phyloP scores from a whole-genome alignment of 2,797 vertebrate species.

The Ibycter americanus region DNA sequence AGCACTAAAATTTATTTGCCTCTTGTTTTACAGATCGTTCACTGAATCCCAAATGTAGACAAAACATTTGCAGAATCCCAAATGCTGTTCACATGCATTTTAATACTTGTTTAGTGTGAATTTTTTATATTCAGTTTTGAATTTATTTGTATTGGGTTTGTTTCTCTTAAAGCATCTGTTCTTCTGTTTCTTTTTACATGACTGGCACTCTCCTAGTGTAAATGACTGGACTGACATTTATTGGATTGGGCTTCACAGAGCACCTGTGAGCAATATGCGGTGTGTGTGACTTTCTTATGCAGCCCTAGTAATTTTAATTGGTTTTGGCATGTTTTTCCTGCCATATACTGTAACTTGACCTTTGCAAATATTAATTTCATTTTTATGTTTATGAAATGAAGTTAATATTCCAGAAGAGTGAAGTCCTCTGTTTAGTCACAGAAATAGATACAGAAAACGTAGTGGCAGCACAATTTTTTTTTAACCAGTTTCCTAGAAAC shows the following conservation, averaged over 20 bases:
- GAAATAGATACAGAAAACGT: not conserved
- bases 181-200: conserved; percentile 43
- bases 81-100: not conserved
- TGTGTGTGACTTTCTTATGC: conserved; percentile 14
- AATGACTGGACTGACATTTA: conserved; percentile 56
- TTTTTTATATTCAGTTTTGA: conserved; percentile 27
- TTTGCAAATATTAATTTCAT: conserved; percentile 34
- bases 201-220: conserved; percentile 19
- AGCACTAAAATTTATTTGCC: not conserved
- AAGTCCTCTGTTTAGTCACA: not conserved
- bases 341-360: conserved; percentile 41
- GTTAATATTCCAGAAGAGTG: conserved; percentile 30
- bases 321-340: conserved; percentile 48
- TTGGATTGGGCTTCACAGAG: conserved; percentile 43
- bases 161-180: conserved; percentile 58
- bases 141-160: conserved; percentile 52
- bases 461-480: not conserved
- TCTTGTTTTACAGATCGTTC: conserved; percentile 4
- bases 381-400: conserved; percentile 15
- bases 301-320: conserved; percentile 44
- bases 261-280: conserved; percentile 58
- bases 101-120: conserved; percentile 19
- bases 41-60: not conserved
- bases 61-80: not conserved
- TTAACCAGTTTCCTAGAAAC: not conserved